These are phyloP conservation scores for Nephotettix cincticeps DNA, from an alignment of 1,140 invertebrate species.

Conservation along the genomic window DNA sequence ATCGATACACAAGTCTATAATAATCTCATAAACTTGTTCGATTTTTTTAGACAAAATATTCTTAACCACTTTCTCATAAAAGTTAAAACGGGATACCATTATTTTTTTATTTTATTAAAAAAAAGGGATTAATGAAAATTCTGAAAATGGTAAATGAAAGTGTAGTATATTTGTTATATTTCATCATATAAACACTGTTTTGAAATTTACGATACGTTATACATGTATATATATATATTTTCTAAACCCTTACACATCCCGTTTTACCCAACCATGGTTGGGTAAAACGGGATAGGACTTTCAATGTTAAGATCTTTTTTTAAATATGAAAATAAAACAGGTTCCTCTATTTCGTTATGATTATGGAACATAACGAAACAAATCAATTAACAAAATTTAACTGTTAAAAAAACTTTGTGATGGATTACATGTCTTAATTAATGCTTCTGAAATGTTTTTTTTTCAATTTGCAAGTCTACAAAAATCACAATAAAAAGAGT, in stretches of 20 bases:
- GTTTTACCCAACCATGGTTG: not conserved
- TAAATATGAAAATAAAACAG: not conserved
- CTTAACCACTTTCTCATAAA: no score
- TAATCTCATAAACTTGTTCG: no score
- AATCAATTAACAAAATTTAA: not conserved
- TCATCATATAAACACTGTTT: not conserved
- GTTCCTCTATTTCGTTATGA: not conserved
- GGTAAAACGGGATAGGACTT: not conserved
- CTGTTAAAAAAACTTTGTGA: not conserved
- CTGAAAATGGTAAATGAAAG: not conserved
- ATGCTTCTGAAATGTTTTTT: no score
- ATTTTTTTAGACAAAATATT: no score
- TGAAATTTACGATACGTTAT: not conserved
- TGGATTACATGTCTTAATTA: not conserved
- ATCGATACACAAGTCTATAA: no score
- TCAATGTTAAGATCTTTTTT: not conserved
- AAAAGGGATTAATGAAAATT: not conserved
- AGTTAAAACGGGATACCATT: not conserved
- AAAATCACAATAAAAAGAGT: constrained; percentile 36
- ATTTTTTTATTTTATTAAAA: not conserved
- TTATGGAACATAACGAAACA: not conserved
- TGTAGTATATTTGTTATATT: constrained; percentile 4
- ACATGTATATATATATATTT: not conserved
- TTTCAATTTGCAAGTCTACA: not conserved
- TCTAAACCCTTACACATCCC: constrained; percentile 7